These are phyloP conservation scores for Andrena trimmerana DNA, from an alignment of 2,888 invertebrate species.

Conservation along the genomic window DNA sequence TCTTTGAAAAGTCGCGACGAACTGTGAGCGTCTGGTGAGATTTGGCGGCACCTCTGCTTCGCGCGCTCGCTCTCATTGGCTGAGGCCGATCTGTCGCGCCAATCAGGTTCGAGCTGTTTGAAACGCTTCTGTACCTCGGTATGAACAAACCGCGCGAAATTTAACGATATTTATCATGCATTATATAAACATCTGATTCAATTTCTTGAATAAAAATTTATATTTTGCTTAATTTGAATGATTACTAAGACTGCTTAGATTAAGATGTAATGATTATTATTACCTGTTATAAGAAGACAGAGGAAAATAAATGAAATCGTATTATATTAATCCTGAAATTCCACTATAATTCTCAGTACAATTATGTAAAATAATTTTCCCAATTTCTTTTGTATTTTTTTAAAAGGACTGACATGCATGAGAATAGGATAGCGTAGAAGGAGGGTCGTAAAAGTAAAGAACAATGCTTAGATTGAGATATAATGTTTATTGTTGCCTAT, in stretches of 20 bases:
- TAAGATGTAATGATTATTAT: neutral
- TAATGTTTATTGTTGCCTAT: too few species aligned
- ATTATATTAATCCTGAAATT: neutral
- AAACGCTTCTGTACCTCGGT: neutral
- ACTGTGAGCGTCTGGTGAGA: neutral
- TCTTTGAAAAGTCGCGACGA: neutral
- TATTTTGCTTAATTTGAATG: neutral
- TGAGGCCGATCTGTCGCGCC: neutral
- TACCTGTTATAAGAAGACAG: neutral
- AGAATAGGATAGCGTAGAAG: neutral
- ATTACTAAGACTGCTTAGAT: neutral
- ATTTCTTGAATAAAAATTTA: neutral
- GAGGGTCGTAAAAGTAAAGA: too few species aligned
- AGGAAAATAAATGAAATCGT: neutral
- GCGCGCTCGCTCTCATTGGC: constrained; percentile 6
- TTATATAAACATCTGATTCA: neutral
- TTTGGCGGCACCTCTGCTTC: too few species aligned
- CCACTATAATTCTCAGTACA: neutral
- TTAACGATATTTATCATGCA: neutral
- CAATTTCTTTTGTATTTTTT: too few species aligned
- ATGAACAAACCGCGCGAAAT: neutral
- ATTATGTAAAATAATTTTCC: neutral
- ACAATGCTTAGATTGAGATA: too few species aligned
- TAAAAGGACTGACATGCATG: neutral
- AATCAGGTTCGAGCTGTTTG: constrained; percentile 13